Evolutionary conservation across 1,140 invertebrate species (phyloP), one percentile per base, ranked within the genome.

Genomic region (Riptortus pedestris): DNA sequence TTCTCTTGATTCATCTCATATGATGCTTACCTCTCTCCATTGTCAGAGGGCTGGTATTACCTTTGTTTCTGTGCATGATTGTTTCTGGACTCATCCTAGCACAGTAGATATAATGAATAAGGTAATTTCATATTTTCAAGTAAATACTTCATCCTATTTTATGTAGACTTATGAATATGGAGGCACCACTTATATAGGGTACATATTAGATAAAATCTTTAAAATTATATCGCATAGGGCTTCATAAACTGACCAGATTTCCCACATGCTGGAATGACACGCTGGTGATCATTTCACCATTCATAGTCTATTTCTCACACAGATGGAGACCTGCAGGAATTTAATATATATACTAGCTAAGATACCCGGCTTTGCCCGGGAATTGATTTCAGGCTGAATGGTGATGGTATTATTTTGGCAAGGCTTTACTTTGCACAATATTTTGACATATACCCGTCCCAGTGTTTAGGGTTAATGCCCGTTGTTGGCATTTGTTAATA

Each of bases 11-110:
- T 96, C 96, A 26, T 87, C 84, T 74, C 97, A 99, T 75, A 99
- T 99, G 96, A 98, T 99, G 95, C 78, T 99, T 33, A 99, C 97
- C 3, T 88, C 93, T 27, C 78, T 99, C 60, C 77, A 87, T 74
- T 93, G 90, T 72, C 85, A 91, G 73, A 77, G 85, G 29, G 77
- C 77, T 22, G 91, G 86, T 1, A 81, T 98, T 26, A 90, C 90
- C 31, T 99, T 95, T 80, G 91, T 93, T 2, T 96, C 96, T 0
- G 94, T 99, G 14, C 97, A 99, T 74, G 97, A 99, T 78, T 99
- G 96, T 74, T 99, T 88, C 77, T 99, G 97, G 97, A 99, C 96
- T 9, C 97, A 99, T 79, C 83, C 96, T 0, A 82, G 78, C 63
- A 83, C 86, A 61, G 90, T 98, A 20, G 82, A 90, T 62, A 74